Base-by-base conservation (phyloP, 2,888 invertebrate genomes). In the Halictus ligatus region DNA sequence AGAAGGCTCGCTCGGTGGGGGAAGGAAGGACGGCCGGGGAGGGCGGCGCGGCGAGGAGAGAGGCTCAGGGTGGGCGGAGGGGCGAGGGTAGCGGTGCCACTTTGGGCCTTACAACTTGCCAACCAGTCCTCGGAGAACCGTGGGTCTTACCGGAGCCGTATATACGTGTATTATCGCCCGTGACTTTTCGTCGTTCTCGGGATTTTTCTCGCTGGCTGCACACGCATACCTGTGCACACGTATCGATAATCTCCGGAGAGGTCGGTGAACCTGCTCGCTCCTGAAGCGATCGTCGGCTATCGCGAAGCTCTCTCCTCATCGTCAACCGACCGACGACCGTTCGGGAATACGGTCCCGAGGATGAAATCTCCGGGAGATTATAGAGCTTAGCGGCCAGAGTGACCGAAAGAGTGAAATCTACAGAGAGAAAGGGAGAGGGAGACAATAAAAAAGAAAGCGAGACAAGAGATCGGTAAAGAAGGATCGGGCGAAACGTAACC, bases 81-180 rank as follows among this genome's bases (percentile, higher is more conserved):
- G 90, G 90, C 88, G 83, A 87, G 89, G 89, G 92, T 92, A 92
- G 92, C 92, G 92, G 94, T 92, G 93, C 92, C 93, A 91, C 91
- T 90, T 92, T 89, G 92, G 92, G 92, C 91, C 91, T 91, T 91
- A 91, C 91, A 80, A 85, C 89, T 90, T 81, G 91, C 92, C 91
- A 92, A 91, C 91, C 94, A 94, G 94, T 94, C 92, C 93, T 93
- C 92, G 92, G 92, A 93, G 94, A 94, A 92, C 93, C 93, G 94
- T 92, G 92, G 93, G 89, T 90, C 90, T 89, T 90, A 89, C 84
- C 89, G 87, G 90, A 91, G 89, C 88, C 83, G 88, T 86, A 72
- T 74, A 76, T 64, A 82, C 89, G 89, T 78, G 89, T 88, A 85
- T 78, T 50, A 21, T 71, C 67, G 71, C 83, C 83, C 74, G 89